A percentile compares a stretch with the other conserved stretches of the same genome.
phyloP scores from a whole-genome alignment of 2,113 vertebrate species.

The Thunnus thynnus region DNA sequence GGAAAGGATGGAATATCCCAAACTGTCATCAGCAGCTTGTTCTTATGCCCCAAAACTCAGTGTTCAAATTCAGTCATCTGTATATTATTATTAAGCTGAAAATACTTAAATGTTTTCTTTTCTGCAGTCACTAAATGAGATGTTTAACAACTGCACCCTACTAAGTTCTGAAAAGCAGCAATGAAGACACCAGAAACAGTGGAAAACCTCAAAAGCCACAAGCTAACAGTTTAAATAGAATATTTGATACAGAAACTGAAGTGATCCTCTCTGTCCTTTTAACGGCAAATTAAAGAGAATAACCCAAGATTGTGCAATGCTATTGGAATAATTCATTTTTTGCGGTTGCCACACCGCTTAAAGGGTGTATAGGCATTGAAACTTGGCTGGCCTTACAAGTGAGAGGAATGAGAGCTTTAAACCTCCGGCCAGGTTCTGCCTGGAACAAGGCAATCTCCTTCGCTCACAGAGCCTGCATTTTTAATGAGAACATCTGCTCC shows the following conservation, averaged over 20 bases:
- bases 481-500: slow-evolving; percentile 92
- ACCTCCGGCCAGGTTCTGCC: slow-evolving; percentile 83
- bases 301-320: slow-evolving; percentile 47
- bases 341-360: slow-evolving; percentile 66
- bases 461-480: slow-evolving; percentile 88
- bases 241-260: slow-evolving; percentile 36
- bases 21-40: slow-evolving; percentile 69
- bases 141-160: slow-evolving; percentile 36
- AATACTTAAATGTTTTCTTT: slow-evolving; percentile 41
- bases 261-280: slow-evolving; percentile 43
- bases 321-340: slow-evolving; percentile 75
- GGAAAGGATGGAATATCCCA: slow-evolving; percentile 62
- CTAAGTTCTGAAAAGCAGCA: slow-evolving; percentile 32
- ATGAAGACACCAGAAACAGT: slow-evolving; percentile 27
- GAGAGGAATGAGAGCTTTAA: slow-evolving; percentile 82
- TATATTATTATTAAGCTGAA: slow-evolving; percentile 37
- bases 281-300: slow-evolving; percentile 57
- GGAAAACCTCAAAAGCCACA: slow-evolving; percentile 32
- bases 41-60: slow-evolving; percentile 46
- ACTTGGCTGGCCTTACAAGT: slow-evolving; percentile 73
- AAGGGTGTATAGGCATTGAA: slow-evolving; percentile 70
- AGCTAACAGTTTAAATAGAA: slow-evolving; percentile 24
- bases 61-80: slow-evolving; percentile 57
- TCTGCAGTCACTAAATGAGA: slow-evolving; percentile 39
- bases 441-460: slow-evolving; percentile 84